These are phyloP conservation scores for Trididemnum clinides DNA, from an alignment of 23 tunicate species.

Conservation along the genomic window DNA sequence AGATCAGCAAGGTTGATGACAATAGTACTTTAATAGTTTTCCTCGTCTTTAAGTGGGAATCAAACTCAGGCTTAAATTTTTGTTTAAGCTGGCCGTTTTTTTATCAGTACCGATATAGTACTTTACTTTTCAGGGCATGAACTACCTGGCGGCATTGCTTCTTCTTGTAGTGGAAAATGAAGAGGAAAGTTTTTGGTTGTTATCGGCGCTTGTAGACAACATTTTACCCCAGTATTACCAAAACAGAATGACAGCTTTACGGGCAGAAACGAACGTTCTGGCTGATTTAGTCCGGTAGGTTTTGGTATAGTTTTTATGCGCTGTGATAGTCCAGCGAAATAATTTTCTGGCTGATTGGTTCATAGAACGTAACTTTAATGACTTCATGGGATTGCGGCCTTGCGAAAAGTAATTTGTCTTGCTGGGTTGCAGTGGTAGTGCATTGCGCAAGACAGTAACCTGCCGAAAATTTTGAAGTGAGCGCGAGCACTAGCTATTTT, in stretches of 20 bases:
- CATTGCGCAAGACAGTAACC: no score
- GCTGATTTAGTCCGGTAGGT: slow-evolving; percentile 58
- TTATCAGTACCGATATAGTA: no score
- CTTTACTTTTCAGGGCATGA: slow-evolving; percentile 70
- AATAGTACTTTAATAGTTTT: no score
- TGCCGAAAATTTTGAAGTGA: no score
- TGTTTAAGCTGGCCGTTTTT: no score
- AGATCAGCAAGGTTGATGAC: no score
- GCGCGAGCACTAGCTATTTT: no score
- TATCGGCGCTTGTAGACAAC: slow-evolving; percentile 61
- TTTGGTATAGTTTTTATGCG: background rate
- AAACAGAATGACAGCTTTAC: slow-evolving; percentile 45
- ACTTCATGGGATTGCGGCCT: no score
- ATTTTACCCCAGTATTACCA: slow-evolving; percentile 55
- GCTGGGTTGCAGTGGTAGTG: no score
- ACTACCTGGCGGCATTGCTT: slow-evolving; percentile 76
- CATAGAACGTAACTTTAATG: background rate
- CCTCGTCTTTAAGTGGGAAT: no score
- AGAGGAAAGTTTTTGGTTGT: slow-evolving; percentile 80
- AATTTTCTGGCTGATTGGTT: background rate
- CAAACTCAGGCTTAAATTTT: no score
- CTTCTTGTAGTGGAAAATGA: slow-evolving; percentile 69
- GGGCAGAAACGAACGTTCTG: slow-evolving; percentile 66
- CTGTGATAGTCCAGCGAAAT: background rate
- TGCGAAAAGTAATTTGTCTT: no score